Percentiles rank a stretch among this genome's conserved stretches.
Evolutionary conservation across 2,113 vertebrate genomes (phyloP).

Genomic region (Gracilinanus agilis): DNA sequence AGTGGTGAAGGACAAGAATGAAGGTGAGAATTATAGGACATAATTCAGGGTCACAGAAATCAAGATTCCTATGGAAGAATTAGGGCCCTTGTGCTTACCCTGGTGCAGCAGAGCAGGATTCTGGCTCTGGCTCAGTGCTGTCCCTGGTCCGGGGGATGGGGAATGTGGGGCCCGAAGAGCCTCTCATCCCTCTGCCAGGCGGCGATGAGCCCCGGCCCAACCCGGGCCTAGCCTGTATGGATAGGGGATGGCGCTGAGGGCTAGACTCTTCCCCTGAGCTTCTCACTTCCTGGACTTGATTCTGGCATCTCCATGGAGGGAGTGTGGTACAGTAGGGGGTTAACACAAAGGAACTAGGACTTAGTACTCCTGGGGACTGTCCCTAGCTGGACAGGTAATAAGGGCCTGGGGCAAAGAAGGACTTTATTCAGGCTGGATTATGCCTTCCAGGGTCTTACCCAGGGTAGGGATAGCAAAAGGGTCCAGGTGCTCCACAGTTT

Average conservation of each 20-base stretch:
- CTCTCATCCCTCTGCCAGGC: slow-evolving; percentile 71
- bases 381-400: slow-evolving; percentile 42
- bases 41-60: background rate
- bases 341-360: slow-evolving; percentile 33
- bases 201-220: slow-evolving; percentile 67
- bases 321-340: slow-evolving; percentile 12
- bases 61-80: background rate
- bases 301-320: slow-evolving; percentile 17
- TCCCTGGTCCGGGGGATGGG: slow-evolving; percentile 64
- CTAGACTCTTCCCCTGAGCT: slow-evolving; percentile 40
- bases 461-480: slow-evolving; percentile 37
- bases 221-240: slow-evolving; percentile 79
- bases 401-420: slow-evolving; percentile 19
- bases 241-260: slow-evolving; percentile 67
- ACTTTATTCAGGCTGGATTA: slow-evolving; percentile 25
- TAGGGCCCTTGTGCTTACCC: slow-evolving; percentile 69
- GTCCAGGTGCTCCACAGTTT: background rate
- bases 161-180: slow-evolving; percentile 66
- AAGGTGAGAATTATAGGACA: background rate
- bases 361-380: slow-evolving; percentile 43
- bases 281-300: slow-evolving; percentile 43
- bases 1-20: slow-evolving; percentile 25
- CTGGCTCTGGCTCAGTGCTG: slow-evolving; percentile 70
- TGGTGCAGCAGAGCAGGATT: slow-evolving; percentile 65
- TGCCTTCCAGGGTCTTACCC: slow-evolving; percentile 15